A percentile compares a stretch with the other conserved stretches of the same genome.
Evolutionary conservation across 2,113 vertebrate species (phyloP).

Genomic region (Galeopterus variegatus): DNA sequence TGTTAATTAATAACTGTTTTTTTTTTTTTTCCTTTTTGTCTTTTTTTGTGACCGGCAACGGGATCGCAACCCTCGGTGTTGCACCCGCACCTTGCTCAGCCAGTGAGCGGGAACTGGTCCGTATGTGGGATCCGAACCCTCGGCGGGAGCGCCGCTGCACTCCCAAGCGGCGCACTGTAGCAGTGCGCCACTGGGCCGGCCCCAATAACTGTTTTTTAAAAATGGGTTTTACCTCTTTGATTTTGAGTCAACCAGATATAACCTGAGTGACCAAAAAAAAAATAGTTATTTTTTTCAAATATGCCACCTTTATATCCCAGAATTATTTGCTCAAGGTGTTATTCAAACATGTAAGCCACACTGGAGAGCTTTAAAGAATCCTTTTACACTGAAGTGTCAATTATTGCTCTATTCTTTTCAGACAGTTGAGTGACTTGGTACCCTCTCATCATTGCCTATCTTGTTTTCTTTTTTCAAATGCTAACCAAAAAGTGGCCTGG

Average conservation of each 20-base stretch:
- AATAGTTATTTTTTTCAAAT: background rate
- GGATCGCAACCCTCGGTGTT: no score
- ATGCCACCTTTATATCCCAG: background rate
- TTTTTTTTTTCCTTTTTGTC: no score
- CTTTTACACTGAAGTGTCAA: background rate
- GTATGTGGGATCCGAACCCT: no score
- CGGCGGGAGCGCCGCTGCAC: no score
- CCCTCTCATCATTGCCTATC: background rate
- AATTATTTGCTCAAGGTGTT: conserved; percentile 6
- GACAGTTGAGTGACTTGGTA: background rate
- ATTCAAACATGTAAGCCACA: background rate
- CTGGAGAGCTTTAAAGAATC: background rate
- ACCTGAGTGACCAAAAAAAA: background rate
- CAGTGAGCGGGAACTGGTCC: no score
- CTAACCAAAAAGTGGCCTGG: background rate
- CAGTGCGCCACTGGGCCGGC: no score
- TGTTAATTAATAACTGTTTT: background rate
- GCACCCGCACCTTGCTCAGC: no score
- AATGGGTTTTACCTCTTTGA: background rate
- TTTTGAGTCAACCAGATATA: conserved; percentile 28
- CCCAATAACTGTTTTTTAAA: background rate
- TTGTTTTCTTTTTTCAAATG: conserved; percentile 33
- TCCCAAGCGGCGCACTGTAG: no score
- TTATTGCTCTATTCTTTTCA: background rate
- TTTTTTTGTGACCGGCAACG: no score